Evolutionary conservation across 2,113 vertebrate species (phyloP).

Genomic region (Cryptotis parvus): DNA sequence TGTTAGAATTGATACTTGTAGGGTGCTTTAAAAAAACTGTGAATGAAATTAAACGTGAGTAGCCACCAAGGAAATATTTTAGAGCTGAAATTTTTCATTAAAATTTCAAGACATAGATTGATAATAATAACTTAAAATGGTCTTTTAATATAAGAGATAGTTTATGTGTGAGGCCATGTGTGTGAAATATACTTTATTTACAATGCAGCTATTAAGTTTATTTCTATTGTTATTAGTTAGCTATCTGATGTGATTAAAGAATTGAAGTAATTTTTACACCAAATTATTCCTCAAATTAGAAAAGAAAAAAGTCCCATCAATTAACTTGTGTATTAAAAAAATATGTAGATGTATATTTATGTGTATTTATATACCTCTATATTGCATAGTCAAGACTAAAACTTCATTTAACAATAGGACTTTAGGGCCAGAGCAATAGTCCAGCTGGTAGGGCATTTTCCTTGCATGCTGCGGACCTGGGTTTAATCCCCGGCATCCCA

Average conservation of each 20-base stretch:
- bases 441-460: no score
- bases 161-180: not conserved
- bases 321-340: not conserved
- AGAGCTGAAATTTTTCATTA: not conserved
- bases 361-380: no score
- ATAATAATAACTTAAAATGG: not conserved
- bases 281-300: constrained; percentile 4
- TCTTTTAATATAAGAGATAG: not conserved
- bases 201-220: constrained; percentile 16
- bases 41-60: not conserved
- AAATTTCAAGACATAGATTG: not conserved
- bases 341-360: no score
- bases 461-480: no score
- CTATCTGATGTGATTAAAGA: not conserved
- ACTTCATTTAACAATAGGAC: not conserved
- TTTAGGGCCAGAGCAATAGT: no score
- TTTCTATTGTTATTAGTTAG: not conserved
- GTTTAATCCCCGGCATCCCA: no score
- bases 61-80: not conserved
- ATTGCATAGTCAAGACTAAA: not conserved
- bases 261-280: not conserved
- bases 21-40: not conserved
- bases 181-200: not conserved
- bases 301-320: not conserved
- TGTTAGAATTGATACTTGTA: not conserved